phyloP scores from a whole-genome alignment of 2,797 vertebrate genomes.

The Danio aesculapii region DNA sequence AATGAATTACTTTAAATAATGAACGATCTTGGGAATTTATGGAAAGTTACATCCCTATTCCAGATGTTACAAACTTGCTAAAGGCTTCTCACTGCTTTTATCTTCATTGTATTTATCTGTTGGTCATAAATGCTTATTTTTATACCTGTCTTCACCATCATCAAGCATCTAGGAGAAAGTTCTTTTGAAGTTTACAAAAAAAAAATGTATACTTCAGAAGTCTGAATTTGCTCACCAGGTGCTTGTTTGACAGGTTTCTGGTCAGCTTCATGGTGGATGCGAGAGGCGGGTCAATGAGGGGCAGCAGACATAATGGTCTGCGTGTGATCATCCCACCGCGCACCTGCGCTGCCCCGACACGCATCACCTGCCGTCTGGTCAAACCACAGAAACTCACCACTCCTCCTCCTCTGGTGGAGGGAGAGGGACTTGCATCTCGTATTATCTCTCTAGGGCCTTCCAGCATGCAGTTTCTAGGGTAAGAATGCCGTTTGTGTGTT shows the following conservation, averaged over 20 bases:
- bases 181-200: slow-evolving; percentile 10
- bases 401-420: slow-evolving; percentile 91
- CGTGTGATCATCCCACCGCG: slow-evolving; percentile 93
- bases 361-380: slow-evolving; percentile 96
- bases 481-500: slow-evolving; percentile 57
- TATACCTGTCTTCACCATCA: slow-evolving; percentile 46
- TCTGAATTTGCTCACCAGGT: neutral
- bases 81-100: slow-evolving; percentile 40
- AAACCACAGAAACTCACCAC: slow-evolving; percentile 94
- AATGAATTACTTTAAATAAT: no score
- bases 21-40: no score
- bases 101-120: slow-evolving; percentile 52
- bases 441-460: slow-evolving; percentile 94
- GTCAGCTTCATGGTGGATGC: slow-evolving; percentile 99
- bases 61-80: neutral
- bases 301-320: slow-evolving; percentile 93
- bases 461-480: slow-evolving; percentile 96
- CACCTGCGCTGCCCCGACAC: slow-evolving; percentile 91
- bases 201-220: no score
- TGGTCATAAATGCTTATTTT: slow-evolving; percentile 50
- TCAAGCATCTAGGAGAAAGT: neutral
- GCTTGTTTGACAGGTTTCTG: slow-evolving; percentile 85
- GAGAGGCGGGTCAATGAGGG: slow-evolving; percentile 95
- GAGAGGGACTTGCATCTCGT: slow-evolving; percentile 93
- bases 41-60: no score